Evolutionary conservation across 2,113 vertebrate species (phyloP).

Genomic region (Silurus asotus): DNA sequence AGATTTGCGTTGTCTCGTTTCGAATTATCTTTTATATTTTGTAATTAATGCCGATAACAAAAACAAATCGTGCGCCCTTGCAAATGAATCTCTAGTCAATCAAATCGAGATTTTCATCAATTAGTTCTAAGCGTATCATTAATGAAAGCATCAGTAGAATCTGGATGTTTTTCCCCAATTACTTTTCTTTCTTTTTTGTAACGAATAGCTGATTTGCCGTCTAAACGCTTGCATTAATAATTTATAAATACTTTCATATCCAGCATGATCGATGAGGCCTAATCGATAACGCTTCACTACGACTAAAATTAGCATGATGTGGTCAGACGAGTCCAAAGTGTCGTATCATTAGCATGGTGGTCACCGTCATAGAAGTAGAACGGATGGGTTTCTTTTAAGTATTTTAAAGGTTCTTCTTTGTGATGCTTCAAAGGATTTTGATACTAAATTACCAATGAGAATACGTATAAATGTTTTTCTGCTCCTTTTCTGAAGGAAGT

Average conservation of each 20-base stretch:
- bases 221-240: not conserved
- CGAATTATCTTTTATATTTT: not conserved
- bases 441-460: not conserved
- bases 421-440: not conserved
- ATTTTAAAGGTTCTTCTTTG: not conserved
- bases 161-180: not conserved
- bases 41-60: not conserved
- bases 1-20: not conserved
- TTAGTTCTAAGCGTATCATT: too few species aligned
- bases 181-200: too few species aligned
- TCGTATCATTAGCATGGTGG: not conserved
- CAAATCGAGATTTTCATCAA: not conserved
- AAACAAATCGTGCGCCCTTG: not conserved
- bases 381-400: not conserved
- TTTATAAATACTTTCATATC: not conserved
- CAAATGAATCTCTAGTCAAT: not conserved
- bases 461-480: not conserved
- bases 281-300: not conserved
- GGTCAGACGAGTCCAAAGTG: not conserved
- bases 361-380: not conserved
- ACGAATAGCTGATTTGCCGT: not conserved
- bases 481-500: not conserved
- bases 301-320: not conserved
- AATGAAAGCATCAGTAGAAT: not conserved
- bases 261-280: not conserved